Evolutionary conservation across 1,140 invertebrate species (phyloP), one percentile per base, ranked within the genome.

Genomic region (Drosophila melanica): DNA sequence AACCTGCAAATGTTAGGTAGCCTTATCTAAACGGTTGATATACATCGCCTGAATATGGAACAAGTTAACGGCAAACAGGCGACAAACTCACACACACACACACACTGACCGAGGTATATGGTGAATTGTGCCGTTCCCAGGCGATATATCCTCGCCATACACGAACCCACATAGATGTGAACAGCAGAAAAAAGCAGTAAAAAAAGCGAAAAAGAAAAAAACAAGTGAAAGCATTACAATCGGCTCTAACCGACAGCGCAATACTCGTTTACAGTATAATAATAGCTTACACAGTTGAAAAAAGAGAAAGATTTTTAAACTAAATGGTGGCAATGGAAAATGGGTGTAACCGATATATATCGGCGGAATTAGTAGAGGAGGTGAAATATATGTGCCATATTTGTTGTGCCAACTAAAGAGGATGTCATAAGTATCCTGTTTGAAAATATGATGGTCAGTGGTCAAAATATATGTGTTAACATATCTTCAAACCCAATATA

Each of bases 1-100:
- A 70, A 66, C 66, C 71, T 57, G 71, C 64, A 78, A 82, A 66
- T 63, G 64, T 60, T 68, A 57, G 48, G 51, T 75, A 55, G 70
- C 67, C 63, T 81, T 74, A 87, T 89, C 79, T 79, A 75, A 82
- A 77, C 76, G 69, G 65, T 72, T 76, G 82, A 87, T 87, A 82
- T 66, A 76, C 76, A 86, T 87, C 76, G 82, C 68, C 58, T 70
- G 84, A 89, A 87, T 89, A 89, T 89, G 79, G 82, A 87, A 89
- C 82, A 89, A 89, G 81, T 81, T 86, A 85, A 86, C 78, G 81
- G 65, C 77, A 78, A 85, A 71, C 72, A 73, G 65, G 54, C 73
- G 64, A 77, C 78, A 77, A 44, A 44, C 64, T 35, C 42, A 51
- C n/a, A 16, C 16, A 45, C 48, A n/a, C n/a, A n/a, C n/a, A n/a